Evolutionary conservation across 2,888 invertebrate species (phyloP).

Genomic region (Syrista parreyssii): DNA sequence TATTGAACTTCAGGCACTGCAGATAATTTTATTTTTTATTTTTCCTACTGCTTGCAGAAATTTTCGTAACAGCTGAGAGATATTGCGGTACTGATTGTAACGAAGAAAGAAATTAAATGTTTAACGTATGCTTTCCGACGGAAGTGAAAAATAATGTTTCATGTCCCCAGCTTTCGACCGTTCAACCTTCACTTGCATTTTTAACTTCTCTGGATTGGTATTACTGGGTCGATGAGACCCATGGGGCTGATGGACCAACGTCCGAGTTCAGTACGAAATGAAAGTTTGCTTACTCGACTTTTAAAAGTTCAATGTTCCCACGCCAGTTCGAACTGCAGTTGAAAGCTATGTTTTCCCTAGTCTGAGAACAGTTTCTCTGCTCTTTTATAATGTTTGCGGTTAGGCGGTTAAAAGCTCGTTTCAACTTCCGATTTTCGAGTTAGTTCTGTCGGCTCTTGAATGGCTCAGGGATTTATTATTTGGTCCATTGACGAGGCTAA

Average conservation of each 20-base stretch:
- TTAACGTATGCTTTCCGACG: not conserved
- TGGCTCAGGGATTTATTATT: not conserved
- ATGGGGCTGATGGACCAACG: not conserved
- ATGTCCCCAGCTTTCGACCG: not conserved
- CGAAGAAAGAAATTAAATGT: not conserved
- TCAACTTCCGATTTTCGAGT: constrained; percentile 37
- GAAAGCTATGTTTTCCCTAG: constrained; percentile 7
- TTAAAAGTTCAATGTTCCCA: constrained; percentile 44
- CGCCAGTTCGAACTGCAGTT: constrained; percentile 5
- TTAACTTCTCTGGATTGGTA: not conserved
- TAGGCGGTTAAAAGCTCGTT: constrained; percentile 50
- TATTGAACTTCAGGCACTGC: not conserved
- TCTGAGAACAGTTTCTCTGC: constrained; percentile 20
- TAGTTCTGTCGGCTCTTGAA: not conserved
- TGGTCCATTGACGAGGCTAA: not conserved
- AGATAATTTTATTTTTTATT: not conserved
- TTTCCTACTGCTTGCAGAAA: not conserved
- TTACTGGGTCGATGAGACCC: no score
- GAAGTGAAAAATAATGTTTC: not conserved
- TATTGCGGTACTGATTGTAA: not conserved
- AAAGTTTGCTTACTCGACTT: constrained; percentile 33
- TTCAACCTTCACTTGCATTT: not conserved
- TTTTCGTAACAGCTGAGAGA: not conserved
- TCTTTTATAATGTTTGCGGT: not conserved
- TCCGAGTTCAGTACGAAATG: not conserved